Evolutionary conservation across 2,888 invertebrate genomes (phyloP).

Genomic region (Tenthredo distinguenda): DNA sequence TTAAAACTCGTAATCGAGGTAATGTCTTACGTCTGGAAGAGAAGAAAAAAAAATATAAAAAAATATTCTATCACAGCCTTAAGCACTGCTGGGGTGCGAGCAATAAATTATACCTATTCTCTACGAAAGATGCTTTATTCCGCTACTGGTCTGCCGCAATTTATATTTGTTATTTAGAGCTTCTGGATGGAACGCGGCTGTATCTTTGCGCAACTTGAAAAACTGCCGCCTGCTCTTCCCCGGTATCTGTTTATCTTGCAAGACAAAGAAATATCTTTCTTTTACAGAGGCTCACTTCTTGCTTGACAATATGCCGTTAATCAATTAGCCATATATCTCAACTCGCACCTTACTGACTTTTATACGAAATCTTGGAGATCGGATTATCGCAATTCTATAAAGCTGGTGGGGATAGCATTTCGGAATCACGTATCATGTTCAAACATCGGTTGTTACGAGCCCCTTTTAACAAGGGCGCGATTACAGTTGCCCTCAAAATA

Average conservation of each 20-base stretch:
- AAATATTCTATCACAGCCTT: conserved; percentile 41
- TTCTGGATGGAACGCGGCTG: conserved; percentile 41
- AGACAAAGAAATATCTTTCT: conserved; percentile 34
- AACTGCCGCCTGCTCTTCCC: conserved; percentile 9
- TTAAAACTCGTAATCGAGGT: conserved; percentile 36
- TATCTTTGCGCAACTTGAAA: conserved; percentile 46
- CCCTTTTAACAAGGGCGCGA: not conserved
- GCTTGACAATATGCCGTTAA: conserved; percentile 14
- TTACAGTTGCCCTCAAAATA: not conserved
- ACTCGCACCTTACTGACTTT: conserved; percentile 12
- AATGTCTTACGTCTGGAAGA: conserved; percentile 16
- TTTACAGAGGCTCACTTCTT: not conserved
- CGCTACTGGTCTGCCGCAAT: conserved; percentile 46
- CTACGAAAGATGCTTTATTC: conserved; percentile 49
- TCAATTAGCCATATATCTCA: conserved; percentile 29
- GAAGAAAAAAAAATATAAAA: not conserved
- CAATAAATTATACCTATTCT: conserved; percentile 49
- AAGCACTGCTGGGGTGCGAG: conserved; percentile 40
- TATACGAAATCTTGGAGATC: not conserved
- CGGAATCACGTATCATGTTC: not conserved
- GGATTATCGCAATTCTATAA: not conserved
- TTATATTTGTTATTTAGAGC: conserved; percentile 50
- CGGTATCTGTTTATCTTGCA: conserved; percentile 35
- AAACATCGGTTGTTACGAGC: not conserved
- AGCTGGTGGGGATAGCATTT: not conserved